A percentile compares a stretch with the other conserved stretches of the same genome.
phyloP scores from a whole-genome alignment of 2,888 invertebrate species.

The Patella pellucida region DNA sequence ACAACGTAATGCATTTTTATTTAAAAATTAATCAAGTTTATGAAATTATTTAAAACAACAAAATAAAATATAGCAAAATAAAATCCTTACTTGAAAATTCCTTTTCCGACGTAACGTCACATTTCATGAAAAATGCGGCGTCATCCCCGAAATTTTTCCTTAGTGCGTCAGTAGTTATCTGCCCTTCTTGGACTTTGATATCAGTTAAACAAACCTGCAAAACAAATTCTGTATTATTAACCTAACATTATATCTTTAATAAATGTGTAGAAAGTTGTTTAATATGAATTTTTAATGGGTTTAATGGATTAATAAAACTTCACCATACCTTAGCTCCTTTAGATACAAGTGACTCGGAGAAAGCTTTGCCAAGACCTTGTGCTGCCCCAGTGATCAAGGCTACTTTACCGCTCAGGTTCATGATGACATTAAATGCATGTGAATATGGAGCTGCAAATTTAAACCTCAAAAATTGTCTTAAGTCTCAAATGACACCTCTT shows the following conservation, averaged over 20 bases:
- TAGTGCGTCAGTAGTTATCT: conserved; percentile 41
- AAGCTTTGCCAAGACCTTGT: conserved; percentile 60
- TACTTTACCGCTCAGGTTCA: conserved; percentile 46
- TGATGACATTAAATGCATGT: conserved; percentile 6
- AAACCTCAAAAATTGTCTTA: no score
- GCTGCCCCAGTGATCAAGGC: conserved; percentile 64
- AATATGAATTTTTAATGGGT: neutral
- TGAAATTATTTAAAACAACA: no score
- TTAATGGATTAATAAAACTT: neutral
- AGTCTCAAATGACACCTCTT: no score
- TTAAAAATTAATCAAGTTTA: no score
- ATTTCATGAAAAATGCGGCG: conserved; percentile 48
- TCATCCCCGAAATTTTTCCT: conserved; percentile 43
- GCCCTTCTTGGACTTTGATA: conserved; percentile 43
- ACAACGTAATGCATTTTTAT: no score
- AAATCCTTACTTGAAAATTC: conserved; percentile 46
- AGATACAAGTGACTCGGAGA: conserved; percentile 53
- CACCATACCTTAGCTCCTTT: conserved; percentile 53
- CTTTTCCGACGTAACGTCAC: conserved; percentile 50
- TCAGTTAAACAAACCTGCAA: conserved; percentile 58
- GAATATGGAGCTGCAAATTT: no score
- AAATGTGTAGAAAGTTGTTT: no score
- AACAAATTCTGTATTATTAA: neutral
- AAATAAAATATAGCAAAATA: neutral
- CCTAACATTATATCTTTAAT: no score